phyloP scores from a whole-genome alignment of 2,888 invertebrate genomes.

The Drosophila neonasuta region DNA sequence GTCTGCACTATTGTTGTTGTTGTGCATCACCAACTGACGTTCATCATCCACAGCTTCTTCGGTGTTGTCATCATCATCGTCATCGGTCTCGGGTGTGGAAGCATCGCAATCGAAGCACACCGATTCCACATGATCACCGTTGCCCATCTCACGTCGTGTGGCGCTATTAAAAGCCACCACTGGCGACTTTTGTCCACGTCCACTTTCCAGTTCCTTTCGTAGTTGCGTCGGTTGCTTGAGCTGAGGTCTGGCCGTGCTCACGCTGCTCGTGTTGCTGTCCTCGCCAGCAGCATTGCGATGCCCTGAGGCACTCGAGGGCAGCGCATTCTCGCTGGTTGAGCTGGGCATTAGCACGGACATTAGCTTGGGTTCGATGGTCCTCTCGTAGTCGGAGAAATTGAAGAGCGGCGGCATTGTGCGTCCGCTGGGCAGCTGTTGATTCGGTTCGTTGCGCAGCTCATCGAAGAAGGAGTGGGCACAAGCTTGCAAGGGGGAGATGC shows the following conservation, averaged over 20 bases:
- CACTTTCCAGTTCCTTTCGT: background rate
- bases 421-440: conserved; percentile 95
- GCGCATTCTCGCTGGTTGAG: background rate
- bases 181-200: background rate
- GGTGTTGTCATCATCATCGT: conserved; percentile 19
- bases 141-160: conserved; percentile 53
- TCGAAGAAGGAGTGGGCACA: conserved; percentile 99
- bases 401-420: conserved; percentile 96
- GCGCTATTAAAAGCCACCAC: background rate
- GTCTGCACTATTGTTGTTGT: conserved; percentile 43
- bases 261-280: conserved; percentile 19
- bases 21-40: conserved; percentile 25
- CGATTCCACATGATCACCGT: conserved; percentile 57
- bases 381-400: conserved; percentile 94
- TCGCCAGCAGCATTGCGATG: conserved; percentile 52
- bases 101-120: conserved; percentile 25
- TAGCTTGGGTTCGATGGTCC: conserved; percentile 73
- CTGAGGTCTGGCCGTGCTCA: background rate
- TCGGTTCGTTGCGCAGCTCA: conserved; percentile 96
- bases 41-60: conserved; percentile 29
- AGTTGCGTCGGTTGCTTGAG: background rate
- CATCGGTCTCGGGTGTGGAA: conserved; percentile 22
- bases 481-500: conserved; percentile 96
- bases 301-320: background rate
- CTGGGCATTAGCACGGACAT: conserved; percentile 54